Base-by-base conservation (phyloP, 2,888 invertebrate species). In the Hymenopus coronatus region DNA sequence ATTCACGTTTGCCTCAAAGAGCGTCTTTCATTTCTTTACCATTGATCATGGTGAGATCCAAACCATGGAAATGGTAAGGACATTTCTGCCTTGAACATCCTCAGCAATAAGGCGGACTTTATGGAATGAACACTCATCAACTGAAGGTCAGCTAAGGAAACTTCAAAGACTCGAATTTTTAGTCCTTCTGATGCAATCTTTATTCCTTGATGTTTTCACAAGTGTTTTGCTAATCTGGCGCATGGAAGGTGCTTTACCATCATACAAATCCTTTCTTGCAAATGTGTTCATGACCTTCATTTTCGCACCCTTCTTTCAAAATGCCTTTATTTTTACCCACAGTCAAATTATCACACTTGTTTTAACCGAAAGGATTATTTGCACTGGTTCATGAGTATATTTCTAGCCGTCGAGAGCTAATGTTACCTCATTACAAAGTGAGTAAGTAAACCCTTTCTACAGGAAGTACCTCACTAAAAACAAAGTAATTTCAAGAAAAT, bases 31-130 rank as follows among this genome's bases (percentile, higher is more conserved):
- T 94, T 99, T 99, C 95, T 99, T 99, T 12, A 99, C 99, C 98
- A 99, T 99, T 91, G 99, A 99, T 94, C 99, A 96, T 99, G 91
- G 99, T 99, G 92, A 99, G 95, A 93, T 98, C 98, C 99, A 99
- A 99, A 20, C 99, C 99, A 92, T 99, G 99, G 96, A 99, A 99
- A 94, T 99, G 92, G 99, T 99, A 91, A 99, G 95, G 83, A 99
- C 98, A 94, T 98, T 98, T 91, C 97, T 90, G 90, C 93, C 98
- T 94, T 99, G 99, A 0, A 99, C 99, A 94, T 99, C 99, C 93
- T 99, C 99, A 90, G 98, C 98, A 91, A 99, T 98, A 89, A 99
- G 95, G 92, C 98, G 96, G 95, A 99, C 99, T 94, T 99, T 99
- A 91, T 99, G 96, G 96, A 98, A 99, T 91, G 99, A 98, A 93